Evolutionary conservation across 2,888 invertebrate genomes (phyloP), one percentile per base, ranked within the genome.

Genomic region (Drosophila setosimentum): DNA sequence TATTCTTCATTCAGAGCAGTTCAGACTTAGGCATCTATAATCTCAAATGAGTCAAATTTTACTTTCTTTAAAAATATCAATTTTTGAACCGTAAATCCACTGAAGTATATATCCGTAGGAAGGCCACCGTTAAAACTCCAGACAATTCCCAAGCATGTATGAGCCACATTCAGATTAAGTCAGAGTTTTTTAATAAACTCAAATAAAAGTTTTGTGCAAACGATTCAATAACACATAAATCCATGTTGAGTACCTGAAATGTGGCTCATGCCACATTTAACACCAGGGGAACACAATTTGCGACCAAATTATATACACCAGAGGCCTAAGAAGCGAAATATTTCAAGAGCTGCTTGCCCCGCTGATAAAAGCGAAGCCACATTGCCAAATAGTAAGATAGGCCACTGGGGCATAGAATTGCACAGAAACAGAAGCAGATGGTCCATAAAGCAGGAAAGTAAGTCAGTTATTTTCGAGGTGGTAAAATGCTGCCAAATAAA

Each of bases 111-210:
- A 45, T 30, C n/a, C 33, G 18, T 29, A 71, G 54, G 63, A 59
- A 51, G 54, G 37, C 49, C 57, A 64, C 57, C 57, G 51, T 82
- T 69, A 82, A 80, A 59, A 27, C 42, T 55, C 54, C 59, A 66
- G 37, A 70, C 68, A 83, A 71, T 73, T 86, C 73, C 63, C 66
- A 50, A 67, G 33, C 58, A 75, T 45, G 53, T 54, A 72, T 62
- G 65, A 65, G 64, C 63, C 51, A 68, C 55, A 67, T 69, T 40
- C 50, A 63, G 29, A 64, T 45, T 32, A 16, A 29, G 50, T 55
- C 70, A 61, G 69, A 84, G 59, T 82, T 45, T 68, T 76, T 85
- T 78, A 85, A 82, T 80, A 82, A 73, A 74, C 77, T 65, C 18
- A 68, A 80, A 75, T 80, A 63, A 80, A 87, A 85, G 57, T 72